Conservation (phyloP, 2,797 vertebrate genomes). For the Pterois miles region DNA sequence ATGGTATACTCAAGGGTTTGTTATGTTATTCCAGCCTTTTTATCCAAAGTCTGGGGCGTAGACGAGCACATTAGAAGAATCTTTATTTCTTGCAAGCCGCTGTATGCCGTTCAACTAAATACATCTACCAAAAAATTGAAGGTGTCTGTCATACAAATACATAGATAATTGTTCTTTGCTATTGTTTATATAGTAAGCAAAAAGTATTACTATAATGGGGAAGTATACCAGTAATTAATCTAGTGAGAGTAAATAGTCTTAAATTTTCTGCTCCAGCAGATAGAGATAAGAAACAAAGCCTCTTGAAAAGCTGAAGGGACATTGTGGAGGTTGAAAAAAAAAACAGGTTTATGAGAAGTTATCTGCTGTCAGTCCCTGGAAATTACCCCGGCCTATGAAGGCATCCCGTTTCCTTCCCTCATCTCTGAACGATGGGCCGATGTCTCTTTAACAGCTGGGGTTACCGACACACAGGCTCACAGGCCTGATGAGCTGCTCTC, state of each 20-base stretch:
- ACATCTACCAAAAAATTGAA: background rate
- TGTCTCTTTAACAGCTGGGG: slow-evolving; percentile 77
- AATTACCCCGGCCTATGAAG: slow-evolving; percentile 52
- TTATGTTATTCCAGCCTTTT: slow-evolving; percentile 8
- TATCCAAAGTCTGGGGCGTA: background rate
- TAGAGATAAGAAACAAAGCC: slow-evolving; percentile 4
- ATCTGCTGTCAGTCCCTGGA: slow-evolving; percentile 53
- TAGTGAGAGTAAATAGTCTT: background rate
- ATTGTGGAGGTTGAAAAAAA: slow-evolving; percentile 17
- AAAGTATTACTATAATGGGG: background rate
- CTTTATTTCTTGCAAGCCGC: background rate
- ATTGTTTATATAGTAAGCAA: background rate
- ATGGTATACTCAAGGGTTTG: slow-evolving; percentile 2
- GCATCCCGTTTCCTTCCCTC: slow-evolving; percentile 52
- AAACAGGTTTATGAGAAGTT: slow-evolving; percentile 39
- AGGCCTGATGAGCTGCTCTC: slow-evolving; percentile 72
- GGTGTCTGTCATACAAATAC: background rate
- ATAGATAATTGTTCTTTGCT: background rate
- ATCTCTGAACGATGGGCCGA: slow-evolving; percentile 64
- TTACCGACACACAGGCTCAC: slow-evolving; percentile 61
- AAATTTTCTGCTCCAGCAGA: background rate
- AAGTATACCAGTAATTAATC: background rate
- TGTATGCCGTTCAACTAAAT: background rate
- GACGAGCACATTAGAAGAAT: background rate
- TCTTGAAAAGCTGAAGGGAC: slow-evolving; percentile 24